phyloP scores from a whole-genome alignment of 2,113 vertebrate genomes.

The Coptodon bakossiorum region DNA sequence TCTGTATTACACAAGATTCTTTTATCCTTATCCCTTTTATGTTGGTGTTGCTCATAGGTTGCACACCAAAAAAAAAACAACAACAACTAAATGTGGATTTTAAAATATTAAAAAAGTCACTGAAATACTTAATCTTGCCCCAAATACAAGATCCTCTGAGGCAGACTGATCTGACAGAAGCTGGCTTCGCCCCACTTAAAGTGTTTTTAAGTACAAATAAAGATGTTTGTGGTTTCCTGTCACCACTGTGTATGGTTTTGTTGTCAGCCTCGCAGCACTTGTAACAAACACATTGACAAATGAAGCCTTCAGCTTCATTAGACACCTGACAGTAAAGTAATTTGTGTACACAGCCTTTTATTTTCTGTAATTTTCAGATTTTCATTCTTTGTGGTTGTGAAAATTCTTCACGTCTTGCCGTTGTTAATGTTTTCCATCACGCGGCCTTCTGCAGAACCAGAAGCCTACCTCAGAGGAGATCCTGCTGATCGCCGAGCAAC shows the following conservation, averaged over 20 bases:
- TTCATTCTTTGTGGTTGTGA: neutral
- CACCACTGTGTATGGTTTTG: neutral
- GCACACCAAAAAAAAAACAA: fast-evolving
- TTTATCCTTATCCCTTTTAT: neutral
- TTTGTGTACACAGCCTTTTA: neutral
- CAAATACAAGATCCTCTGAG: neutral
- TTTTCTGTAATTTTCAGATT: neutral
- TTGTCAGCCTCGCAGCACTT: neutral
- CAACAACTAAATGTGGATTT: neutral
- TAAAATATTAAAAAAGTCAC: neutral
- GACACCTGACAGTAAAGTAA: neutral
- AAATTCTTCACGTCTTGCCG: neutral
- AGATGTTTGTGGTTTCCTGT: neutral
- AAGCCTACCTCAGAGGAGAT: conserved; percentile 96
- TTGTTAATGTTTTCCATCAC: neutral
- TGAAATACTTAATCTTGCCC: neutral
- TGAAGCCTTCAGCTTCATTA: neutral
- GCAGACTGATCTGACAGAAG: neutral
- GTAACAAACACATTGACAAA: neutral
- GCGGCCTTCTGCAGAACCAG: conserved; percentile 76
- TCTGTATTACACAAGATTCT: neutral
- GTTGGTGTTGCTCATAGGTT: neutral
- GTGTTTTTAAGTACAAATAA: neutral
- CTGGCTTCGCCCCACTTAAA: neutral
- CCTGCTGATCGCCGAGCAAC: conserved; percentile 86